Evolutionary conservation across 2,888 invertebrate genomes (phyloP).

Genomic region (Eugnorisma glareosa): DNA sequence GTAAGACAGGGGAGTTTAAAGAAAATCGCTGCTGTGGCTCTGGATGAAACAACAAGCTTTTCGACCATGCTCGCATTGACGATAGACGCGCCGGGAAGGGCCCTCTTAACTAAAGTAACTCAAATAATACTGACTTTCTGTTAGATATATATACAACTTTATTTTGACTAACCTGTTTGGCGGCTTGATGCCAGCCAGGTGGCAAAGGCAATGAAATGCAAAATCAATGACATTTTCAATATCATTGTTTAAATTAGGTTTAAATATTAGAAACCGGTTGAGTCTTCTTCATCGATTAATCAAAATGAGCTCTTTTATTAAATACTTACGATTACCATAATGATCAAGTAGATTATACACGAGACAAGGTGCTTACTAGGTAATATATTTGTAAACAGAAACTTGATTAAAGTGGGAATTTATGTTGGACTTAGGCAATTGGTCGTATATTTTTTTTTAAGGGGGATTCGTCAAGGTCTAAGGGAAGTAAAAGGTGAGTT

Average conservation of each 20-base stretch:
- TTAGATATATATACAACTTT: background rate
- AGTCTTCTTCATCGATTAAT: constrained; percentile 3
- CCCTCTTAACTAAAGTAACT: background rate
- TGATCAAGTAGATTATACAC: constrained; percentile 1
- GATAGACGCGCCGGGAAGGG: too few species aligned
- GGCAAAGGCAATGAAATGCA: too few species aligned
- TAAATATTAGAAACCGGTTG: constrained; percentile 22
- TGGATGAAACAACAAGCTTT: too few species aligned
- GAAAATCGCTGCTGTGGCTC: too few species aligned
- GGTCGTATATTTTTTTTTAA: background rate
- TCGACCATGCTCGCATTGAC: too few species aligned
- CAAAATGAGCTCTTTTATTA: constrained; percentile 26
- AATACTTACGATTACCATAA: constrained; percentile 33
- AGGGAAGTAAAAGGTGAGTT: background rate
- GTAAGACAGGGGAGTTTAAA: too few species aligned
- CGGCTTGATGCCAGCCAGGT: background rate
- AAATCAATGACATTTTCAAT: constrained; percentile 10
- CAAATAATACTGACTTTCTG: background rate
- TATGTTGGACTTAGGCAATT: background rate
- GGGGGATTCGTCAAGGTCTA: background rate
- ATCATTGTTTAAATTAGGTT: too few species aligned
- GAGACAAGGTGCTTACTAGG: background rate
- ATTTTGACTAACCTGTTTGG: background rate
- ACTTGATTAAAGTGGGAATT: background rate
- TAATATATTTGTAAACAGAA: constrained; percentile 2